phyloP scores from a whole-genome alignment of 2,888 invertebrate genomes.

The Oscheius onirici region DNA sequence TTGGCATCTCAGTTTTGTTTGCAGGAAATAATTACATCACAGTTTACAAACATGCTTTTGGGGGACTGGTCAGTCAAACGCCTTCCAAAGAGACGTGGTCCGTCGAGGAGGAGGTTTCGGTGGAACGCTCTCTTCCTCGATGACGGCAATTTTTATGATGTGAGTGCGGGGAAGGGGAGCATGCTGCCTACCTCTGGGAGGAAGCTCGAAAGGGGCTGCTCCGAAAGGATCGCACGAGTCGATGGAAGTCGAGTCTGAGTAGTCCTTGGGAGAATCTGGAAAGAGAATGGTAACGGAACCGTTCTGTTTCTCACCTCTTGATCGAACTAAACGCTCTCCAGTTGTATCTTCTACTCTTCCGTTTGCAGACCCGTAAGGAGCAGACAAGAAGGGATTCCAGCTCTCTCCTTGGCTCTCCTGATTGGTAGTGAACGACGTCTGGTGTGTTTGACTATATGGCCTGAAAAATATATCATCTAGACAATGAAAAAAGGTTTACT shows the following conservation, averaged over 20 bases:
- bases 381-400: constrained; percentile 63
- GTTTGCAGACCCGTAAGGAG: constrained; percentile 45
- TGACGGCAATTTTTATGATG: background rate
- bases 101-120: constrained; percentile 20
- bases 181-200: constrained; percentile 29
- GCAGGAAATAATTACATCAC: constrained; percentile 14
- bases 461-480: constrained; percentile 10
- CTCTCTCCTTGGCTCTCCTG: background rate
- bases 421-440: background rate
- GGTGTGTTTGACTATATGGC: constrained; percentile 49
- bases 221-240: constrained; percentile 74
- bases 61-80: constrained; percentile 8
- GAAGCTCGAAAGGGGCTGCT: constrained; percentile 73
- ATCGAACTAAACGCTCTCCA: background rate
- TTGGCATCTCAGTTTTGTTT: background rate
- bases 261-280: constrained; percentile 6
- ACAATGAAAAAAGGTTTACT: constrained; percentile 36
- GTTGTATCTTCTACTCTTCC: background rate
- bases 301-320: background rate
- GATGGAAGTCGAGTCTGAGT: constrained; percentile 55
- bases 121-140: constrained; percentile 2
- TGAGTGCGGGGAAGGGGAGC: background rate
- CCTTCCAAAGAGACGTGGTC: constrained; percentile 31
- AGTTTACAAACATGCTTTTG: constrained; percentile 7
- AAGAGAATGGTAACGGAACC: background rate